phyloP scores from a whole-genome alignment of 2,888 invertebrate species.

The Hylaea fasciaria region DNA sequence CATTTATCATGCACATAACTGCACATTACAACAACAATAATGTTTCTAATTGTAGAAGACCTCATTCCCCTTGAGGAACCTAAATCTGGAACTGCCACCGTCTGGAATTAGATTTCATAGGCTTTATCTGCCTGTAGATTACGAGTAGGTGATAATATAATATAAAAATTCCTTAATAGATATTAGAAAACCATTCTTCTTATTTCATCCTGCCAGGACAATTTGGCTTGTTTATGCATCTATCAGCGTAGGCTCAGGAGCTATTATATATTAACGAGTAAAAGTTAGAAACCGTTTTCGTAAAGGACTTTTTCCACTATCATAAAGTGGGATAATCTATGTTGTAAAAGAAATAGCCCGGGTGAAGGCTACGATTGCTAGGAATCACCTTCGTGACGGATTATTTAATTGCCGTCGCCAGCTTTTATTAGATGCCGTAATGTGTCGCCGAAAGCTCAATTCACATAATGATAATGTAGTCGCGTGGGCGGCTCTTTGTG shows the following conservation, averaged over 20 bases:
- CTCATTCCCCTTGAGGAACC: slow-evolving; percentile 33
- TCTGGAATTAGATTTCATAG: slow-evolving; percentile 6
- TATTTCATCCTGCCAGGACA: too few relatives aligned
- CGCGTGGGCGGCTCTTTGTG: slow-evolving; percentile 36
- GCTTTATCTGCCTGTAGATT: neutral
- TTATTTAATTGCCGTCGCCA: slow-evolving; percentile 18
- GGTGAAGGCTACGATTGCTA: neutral
- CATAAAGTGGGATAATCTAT: too few relatives aligned
- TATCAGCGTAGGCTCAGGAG: too few relatives aligned
- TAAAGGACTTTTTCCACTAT: too few relatives aligned
- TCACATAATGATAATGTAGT: slow-evolving; percentile 30
- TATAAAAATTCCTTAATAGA: neutral
- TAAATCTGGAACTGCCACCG: slow-evolving; percentile 28
- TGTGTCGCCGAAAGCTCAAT: slow-evolving; percentile 22
- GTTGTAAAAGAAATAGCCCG: too few relatives aligned
- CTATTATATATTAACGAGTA: too few relatives aligned
- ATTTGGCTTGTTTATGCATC: too few relatives aligned
- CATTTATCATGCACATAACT: slow-evolving; percentile 33
- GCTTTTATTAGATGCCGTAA: slow-evolving; percentile 23
- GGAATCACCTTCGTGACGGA: slow-evolving; percentile 1
- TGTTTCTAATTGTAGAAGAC: slow-evolving; percentile 39
- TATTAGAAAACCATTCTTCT: neutral
- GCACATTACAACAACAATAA: slow-evolving; percentile 30
- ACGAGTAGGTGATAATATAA: neutral
- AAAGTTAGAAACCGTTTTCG: too few relatives aligned